Conservation (phyloP, 2,888 invertebrate species). For the Drosophila testacea region DNA sequence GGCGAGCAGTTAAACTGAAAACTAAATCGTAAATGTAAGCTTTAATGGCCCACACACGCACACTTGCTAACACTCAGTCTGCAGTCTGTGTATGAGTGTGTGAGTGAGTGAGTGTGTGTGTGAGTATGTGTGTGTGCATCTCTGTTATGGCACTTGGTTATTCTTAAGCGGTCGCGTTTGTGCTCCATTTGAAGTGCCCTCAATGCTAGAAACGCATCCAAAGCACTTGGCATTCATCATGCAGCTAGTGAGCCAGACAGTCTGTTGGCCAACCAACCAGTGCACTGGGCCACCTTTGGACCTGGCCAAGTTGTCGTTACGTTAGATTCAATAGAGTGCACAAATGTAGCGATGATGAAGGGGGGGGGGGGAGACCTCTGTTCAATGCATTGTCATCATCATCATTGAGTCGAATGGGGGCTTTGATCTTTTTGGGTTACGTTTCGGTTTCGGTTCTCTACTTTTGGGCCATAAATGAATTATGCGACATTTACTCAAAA, state of each 20-base stretch:
- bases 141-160: conserved; percentile 59
- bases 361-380: background rate
- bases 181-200: conserved; percentile 78
- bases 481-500: conserved; percentile 83
- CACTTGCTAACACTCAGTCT: background rate
- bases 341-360: background rate
- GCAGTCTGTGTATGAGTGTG: background rate
- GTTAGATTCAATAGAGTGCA: conserved; percentile 18
- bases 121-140: conserved; percentile 7
- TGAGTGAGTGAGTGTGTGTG: conserved; percentile 8
- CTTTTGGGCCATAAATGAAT: conserved; percentile 79
- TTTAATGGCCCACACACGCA: conserved; percentile 48
- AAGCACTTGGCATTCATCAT: conserved; percentile 69
- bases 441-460: conserved; percentile 30
- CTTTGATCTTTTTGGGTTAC: conserved; percentile 9
- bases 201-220: conserved; percentile 41
- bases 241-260: conserved; percentile 25
- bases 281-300: conserved; percentile 43
- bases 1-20: conserved; percentile 44
- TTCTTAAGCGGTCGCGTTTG: conserved; percentile 80
- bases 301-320: conserved; percentile 27
- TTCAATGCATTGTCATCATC: conserved; percentile 16
- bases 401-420: conserved; percentile 3
- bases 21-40: conserved; percentile 72
- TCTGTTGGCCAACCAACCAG: conserved; percentile 23